These are phyloP conservation scores for Diglossa cyanea DNA, from an alignment of 2,797 vertebrate genomes.

Conservation along the genomic window DNA sequence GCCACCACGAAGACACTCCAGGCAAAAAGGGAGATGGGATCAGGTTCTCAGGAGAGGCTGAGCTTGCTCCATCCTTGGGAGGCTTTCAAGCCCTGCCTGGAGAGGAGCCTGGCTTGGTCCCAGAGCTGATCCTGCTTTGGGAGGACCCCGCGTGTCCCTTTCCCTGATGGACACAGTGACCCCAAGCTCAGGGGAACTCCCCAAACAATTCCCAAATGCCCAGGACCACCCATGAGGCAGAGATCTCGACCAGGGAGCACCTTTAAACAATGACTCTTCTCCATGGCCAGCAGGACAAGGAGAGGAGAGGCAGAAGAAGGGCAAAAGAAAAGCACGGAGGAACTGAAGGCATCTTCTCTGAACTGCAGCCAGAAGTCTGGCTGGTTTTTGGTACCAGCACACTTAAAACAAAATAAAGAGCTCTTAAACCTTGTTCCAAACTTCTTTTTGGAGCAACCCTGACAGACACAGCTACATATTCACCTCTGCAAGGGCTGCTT, in stretches of 20 bases:
- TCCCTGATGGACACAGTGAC: not conserved
- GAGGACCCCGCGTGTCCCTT: rapidly evolving
- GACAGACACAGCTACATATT: rapidly evolving
- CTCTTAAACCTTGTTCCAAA: not conserved
- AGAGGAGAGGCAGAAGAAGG: not conserved
- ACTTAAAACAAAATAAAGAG: not conserved
- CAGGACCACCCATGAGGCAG: not conserved
- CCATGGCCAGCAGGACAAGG: not conserved
- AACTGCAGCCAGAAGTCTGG: not conserved
- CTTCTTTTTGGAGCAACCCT: not conserved
- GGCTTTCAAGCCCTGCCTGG: not conserved
- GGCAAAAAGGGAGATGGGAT: not conserved
- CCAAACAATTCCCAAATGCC: not conserved
- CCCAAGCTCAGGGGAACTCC: not conserved
- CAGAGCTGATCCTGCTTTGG: not conserved
- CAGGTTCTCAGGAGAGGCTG: not conserved
- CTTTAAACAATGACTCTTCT: not conserved
- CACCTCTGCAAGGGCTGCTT: not conserved
- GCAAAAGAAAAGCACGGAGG: not conserved
- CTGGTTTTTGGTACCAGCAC: not conserved
- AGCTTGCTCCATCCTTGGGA: not conserved
- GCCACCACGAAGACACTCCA: not conserved
- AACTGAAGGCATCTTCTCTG: not conserved
- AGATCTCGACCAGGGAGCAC: not conserved
- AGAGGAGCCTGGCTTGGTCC: not conserved